Evolutionary conservation across 2,888 invertebrate genomes (phyloP).

Genomic region (Coenonympha arcania): DNA sequence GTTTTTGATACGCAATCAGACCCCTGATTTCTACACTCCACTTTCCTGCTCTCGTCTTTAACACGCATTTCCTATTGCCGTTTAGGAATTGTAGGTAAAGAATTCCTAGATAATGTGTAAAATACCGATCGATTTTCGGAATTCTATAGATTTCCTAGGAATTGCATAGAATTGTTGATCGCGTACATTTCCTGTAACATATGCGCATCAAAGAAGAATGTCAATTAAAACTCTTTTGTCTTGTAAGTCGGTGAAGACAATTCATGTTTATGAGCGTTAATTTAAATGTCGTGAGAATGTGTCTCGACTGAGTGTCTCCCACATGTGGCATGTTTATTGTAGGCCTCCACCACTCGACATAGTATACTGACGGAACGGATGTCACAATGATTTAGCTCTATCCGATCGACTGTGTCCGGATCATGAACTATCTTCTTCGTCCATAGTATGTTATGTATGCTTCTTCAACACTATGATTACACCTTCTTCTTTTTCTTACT

Average conservation of each 20-base stretch:
- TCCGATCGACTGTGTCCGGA: background rate
- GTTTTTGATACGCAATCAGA: too few species aligned
- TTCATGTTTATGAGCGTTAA: constrained; percentile 13
- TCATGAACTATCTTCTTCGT: background rate
- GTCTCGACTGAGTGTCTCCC: background rate
- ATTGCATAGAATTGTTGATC: too few species aligned
- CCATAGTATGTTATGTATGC: background rate
- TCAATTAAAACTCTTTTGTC: background rate
- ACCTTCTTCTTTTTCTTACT: too few species aligned
- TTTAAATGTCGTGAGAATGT: constrained; percentile 41
- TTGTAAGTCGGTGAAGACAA: background rate
- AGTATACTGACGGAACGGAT: constrained; percentile 14
- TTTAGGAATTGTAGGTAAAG: too few species aligned
- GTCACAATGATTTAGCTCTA: constrained; percentile 3
- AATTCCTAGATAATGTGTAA: too few species aligned
- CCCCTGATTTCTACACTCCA: too few species aligned
- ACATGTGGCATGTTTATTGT: constrained; percentile 17
- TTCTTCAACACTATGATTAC: background rate
- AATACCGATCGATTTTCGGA: too few species aligned
- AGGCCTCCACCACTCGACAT: background rate
- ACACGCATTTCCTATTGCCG: too few species aligned
- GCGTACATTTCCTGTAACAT: too few species aligned
- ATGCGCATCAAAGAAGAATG: too few species aligned
- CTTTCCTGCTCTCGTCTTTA: too few species aligned
- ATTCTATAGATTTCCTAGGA: too few species aligned